Evolutionary conservation across 2,797 vertebrate genomes (phyloP).

Genomic region (Myotis planiceps): DNA sequence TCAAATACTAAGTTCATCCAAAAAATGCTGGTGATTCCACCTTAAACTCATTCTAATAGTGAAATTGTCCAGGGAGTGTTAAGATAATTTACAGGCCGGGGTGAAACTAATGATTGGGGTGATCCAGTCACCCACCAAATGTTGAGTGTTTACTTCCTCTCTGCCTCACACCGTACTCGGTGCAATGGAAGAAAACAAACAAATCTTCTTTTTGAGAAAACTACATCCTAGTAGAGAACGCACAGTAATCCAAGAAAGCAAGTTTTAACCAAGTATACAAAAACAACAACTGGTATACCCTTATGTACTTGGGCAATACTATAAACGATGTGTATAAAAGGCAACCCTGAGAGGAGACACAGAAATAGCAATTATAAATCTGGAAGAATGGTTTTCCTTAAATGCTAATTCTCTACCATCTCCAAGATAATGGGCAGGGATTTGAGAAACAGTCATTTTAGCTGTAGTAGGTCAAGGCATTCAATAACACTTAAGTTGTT

Average conservation of each 20-base stretch:
- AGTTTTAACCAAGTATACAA: background rate
- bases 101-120: background rate
- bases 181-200: background rate
- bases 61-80: background rate
- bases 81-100: background rate
- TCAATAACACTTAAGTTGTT: background rate
- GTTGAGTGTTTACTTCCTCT: background rate
- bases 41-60: background rate
- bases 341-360: background rate
- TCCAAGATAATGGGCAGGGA: background rate
- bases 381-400: slow-evolving; percentile 13
- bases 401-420: background rate
- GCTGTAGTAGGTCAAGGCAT: background rate
- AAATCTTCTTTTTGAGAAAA: background rate
- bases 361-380: background rate
- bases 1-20: background rate
- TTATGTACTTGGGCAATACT: background rate
- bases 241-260: background rate
- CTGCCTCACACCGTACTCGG: background rate
- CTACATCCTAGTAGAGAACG: background rate
- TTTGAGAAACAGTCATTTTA: slow-evolving; percentile 7
- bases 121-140: background rate
- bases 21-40: background rate
- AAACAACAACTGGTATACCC: background rate
- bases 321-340: background rate